Evolutionary conservation across 37 sponge, comb jelly and placozoan genomes (phyloP).

Genomic region (Ianthella basta): DNA sequence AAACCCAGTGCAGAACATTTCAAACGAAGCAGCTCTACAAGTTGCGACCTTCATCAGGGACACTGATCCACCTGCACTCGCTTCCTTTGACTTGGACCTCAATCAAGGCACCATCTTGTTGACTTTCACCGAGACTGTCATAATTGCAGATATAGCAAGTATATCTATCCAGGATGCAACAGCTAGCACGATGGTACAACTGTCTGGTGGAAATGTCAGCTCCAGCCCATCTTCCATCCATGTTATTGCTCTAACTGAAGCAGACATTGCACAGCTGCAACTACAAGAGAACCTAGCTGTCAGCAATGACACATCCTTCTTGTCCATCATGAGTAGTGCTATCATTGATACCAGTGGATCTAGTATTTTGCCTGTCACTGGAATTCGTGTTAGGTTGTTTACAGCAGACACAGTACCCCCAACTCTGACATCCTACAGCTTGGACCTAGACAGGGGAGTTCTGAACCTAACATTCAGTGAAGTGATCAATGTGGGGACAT

Average conservation of each 20-base stretch:
- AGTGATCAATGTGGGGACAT: conserved; percentile 56
- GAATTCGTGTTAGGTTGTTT: conserved; percentile 37
- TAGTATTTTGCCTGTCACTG: conserved; percentile 26
- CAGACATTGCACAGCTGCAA: conserved; percentile 59
- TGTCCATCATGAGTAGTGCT: conserved; percentile 45
- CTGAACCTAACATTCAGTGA: conserved; percentile 83
- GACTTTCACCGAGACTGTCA: conserved; percentile 79
- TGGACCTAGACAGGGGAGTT: conserved; percentile 78
- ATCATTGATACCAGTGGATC: conserved; percentile 52
- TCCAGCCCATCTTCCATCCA: conserved; percentile 46
- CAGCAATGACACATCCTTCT: conserved; percentile 43
- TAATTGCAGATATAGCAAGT: conserved; percentile 28
- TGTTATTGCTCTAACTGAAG: conserved; percentile 8
- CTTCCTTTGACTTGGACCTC: conserved; percentile 75
- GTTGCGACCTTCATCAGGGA: conserved; percentile 48
- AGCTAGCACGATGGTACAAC: not conserved
- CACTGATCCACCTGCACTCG: conserved; percentile 51
- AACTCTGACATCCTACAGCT: conserved; percentile 45
- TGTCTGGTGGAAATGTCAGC: conserved; percentile 46
- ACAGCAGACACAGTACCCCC: conserved; percentile 73
- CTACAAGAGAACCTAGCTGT: conserved; percentile 55
- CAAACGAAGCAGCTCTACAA: conserved; percentile 15
- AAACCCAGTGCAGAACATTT: conserved; percentile 43
- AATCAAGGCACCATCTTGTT: conserved; percentile 49
- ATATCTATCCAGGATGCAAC: conserved; percentile 39